A percentile compares a stretch with the other conserved stretches of the same genome.
These are phyloP conservation scores for Meriones psammophilus DNA, from an alignment of 2,797 vertebrate genomes.

Conservation along the genomic window DNA sequence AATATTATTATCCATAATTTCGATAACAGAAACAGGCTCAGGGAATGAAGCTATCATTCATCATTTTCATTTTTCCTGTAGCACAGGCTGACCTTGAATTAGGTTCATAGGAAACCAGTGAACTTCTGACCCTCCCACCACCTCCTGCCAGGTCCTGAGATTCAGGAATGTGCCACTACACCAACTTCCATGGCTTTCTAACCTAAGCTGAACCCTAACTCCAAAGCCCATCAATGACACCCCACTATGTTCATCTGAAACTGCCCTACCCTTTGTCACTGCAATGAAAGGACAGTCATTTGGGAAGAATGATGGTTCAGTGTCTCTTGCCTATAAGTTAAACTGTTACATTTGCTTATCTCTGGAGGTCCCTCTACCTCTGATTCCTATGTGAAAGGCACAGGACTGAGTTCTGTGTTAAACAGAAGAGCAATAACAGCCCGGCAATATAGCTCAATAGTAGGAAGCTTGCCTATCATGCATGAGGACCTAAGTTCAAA, in stretches of 20 bases:
- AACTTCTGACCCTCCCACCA: not conserved
- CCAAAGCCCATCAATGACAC: not conserved
- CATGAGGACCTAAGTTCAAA: not conserved
- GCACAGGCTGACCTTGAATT: not conserved
- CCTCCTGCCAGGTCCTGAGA: no score
- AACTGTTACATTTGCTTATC: not conserved
- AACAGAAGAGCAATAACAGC: not conserved
- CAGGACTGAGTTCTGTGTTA: not conserved
- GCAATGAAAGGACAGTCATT: not conserved
- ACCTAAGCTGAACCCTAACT: not conserved
- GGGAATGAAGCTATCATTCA: not conserved
- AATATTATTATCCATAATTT: not conserved
- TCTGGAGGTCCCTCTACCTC: not conserved
- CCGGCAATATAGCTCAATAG: not conserved
- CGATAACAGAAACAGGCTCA: not conserved
- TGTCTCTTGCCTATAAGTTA: not conserved
- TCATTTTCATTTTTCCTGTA: not conserved
- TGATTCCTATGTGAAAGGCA: slow-evolving; percentile 20
- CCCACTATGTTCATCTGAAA: not conserved
- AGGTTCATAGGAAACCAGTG: no score
- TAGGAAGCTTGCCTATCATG: not conserved
- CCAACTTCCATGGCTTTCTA: slow-evolving; percentile 16
- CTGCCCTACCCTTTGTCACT: not conserved
- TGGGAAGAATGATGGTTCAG: not conserved
- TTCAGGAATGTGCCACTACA: not conserved